Evolutionary conservation across 1,140 invertebrate genomes (phyloP).

Genomic region (Procambarus clarkii): DNA sequence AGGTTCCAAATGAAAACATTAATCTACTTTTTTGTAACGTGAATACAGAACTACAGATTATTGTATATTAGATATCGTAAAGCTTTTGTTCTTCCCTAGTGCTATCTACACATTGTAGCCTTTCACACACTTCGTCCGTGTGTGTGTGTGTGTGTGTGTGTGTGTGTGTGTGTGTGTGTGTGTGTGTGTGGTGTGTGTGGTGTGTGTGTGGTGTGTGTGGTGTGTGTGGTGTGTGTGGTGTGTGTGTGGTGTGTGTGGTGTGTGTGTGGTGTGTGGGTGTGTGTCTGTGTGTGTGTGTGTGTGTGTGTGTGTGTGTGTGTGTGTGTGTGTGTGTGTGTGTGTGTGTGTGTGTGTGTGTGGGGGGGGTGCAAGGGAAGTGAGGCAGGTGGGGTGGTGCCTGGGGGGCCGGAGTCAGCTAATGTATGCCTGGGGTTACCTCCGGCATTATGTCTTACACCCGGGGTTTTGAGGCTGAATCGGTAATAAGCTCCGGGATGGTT

Average conservation of each 20-base stretch:
- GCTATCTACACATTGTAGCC: too few relatives aligned
- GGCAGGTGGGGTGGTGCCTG: neutral
- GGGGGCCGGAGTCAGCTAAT: constrained; percentile 21
- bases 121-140: too few relatives aligned
- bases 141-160: too few relatives aligned
- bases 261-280: too few relatives aligned
- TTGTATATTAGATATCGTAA: too few relatives aligned
- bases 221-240: neutral
- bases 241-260: neutral
- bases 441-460: constrained; percentile 6
- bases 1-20: too few relatives aligned
- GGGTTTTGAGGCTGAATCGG: constrained; percentile 34
- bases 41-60: too few relatives aligned
- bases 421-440: constrained; percentile 20
- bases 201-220: constrained; percentile 13
- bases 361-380: neutral
- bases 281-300: too few relatives aligned
- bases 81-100: too few relatives aligned
- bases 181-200: neutral
- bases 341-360: neutral
- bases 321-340: neutral
- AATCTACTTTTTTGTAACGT: too few relatives aligned
- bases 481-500: constrained; percentile 20
- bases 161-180: too few relatives aligned
- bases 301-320: constrained; percentile 6